Evolutionary conservation across 2,797 vertebrate species (phyloP).

Genomic region (Darevskia nairensis): DNA sequence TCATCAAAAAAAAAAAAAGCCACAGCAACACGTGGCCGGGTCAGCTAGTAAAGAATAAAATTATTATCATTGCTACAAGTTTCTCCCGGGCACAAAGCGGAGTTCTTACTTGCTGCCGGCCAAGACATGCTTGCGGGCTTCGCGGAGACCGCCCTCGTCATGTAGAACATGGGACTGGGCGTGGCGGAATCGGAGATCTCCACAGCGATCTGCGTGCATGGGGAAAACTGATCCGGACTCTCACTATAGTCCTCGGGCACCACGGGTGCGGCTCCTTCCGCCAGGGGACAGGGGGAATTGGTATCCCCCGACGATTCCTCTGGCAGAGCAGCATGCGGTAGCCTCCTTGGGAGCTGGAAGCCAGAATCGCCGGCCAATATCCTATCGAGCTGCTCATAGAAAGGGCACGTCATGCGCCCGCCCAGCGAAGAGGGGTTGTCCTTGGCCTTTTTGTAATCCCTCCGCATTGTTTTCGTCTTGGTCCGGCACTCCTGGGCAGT

Average conservation of each 20-base stretch:
- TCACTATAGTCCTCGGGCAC: slow-evolving; percentile 1
- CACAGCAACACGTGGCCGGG: no score
- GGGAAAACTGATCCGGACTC: slow-evolving; percentile 14
- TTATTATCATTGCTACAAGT: background rate
- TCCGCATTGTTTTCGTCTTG: slow-evolving; percentile 31
- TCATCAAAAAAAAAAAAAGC: no score
- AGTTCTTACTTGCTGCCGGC: slow-evolving; percentile 25
- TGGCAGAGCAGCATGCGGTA: background rate
- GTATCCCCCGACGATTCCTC: slow-evolving; percentile 20
- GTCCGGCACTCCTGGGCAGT: slow-evolving; percentile 29
- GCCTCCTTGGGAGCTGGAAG: background rate
- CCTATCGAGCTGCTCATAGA: slow-evolving; percentile 30
- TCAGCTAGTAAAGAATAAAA: no score
- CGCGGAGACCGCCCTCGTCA: background rate
- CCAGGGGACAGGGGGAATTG: background rate
- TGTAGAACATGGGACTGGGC: slow-evolving; percentile 20
- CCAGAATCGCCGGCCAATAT: slow-evolving; percentile 22
- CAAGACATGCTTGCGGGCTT: slow-evolving; percentile 23
- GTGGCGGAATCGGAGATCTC: slow-evolving; percentile 24
- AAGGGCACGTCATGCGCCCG: slow-evolving; percentile 5
- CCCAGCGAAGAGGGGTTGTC: background rate
- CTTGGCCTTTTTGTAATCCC: slow-evolving; percentile 42
- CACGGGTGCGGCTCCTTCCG: background rate
- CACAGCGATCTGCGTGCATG: background rate
- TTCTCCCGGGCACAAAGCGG: background rate